These are phyloP conservation scores for Brachypteracias leptosomus DNA, from an alignment of 2,113 vertebrate genomes.

Conservation along the genomic window DNA sequence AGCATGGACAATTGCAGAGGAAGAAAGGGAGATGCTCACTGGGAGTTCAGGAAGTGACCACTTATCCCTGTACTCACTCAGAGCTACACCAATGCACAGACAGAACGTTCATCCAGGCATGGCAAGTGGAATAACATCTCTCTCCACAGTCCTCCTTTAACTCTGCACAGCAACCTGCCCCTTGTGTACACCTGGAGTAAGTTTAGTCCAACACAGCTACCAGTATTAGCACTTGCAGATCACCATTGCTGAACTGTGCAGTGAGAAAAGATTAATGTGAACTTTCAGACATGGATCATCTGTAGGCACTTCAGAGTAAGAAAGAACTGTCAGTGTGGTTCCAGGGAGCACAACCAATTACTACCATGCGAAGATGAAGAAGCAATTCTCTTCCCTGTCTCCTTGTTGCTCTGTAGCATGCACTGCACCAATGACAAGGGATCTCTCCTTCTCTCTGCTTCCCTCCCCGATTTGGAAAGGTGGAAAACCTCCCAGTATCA, in stretches of 20 bases:
- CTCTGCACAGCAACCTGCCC: not conserved
- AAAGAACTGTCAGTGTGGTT: not conserved
- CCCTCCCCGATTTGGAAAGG: not conserved
- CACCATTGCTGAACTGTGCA: not conserved
- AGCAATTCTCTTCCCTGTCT: not conserved
- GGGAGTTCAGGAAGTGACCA: not conserved
- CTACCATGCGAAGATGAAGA: not conserved
- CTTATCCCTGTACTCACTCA: not conserved
- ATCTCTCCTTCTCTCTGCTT: not conserved
- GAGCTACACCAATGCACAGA: not conserved
- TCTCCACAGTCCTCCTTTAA: not conserved
- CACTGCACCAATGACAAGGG: not conserved
- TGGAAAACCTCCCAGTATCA: not conserved
- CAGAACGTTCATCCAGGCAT: not conserved
- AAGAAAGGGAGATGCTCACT: not conserved
- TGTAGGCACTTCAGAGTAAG: not conserved
- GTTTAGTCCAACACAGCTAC: not conserved
- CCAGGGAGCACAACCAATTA: not conserved
- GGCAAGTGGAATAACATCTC: not conserved
- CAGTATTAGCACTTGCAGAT: not conserved
- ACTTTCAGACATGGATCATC: not conserved
- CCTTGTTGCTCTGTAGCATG: not conserved
- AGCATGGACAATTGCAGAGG: conserved; percentile 23
- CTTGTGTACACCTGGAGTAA: not conserved
- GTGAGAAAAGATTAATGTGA: not conserved